Evolutionary conservation across 2,113 vertebrate species (phyloP).

Genomic region (Cyphomyrus discorhynchus): DNA sequence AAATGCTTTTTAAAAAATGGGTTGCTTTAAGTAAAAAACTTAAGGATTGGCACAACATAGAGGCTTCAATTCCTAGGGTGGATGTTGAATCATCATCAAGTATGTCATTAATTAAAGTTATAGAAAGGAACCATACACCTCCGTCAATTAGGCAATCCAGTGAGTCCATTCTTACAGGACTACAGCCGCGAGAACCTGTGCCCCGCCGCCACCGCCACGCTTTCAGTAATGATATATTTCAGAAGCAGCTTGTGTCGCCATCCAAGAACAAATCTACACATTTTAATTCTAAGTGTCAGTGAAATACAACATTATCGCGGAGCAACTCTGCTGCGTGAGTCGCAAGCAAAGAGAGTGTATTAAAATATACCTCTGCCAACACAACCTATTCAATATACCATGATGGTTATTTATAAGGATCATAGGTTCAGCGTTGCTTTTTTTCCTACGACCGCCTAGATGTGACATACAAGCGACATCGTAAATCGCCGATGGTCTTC

Average conservation of each 20-base stretch:
- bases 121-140: not conserved
- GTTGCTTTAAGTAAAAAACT: not conserved
- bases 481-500: not conserved
- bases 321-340: not conserved
- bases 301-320: not conserved
- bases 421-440: not conserved
- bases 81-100: not conserved
- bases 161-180: not conserved
- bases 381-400: not conserved
- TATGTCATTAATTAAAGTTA: not conserved
- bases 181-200: not conserved
- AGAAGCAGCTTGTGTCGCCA: not conserved
- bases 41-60: not conserved
- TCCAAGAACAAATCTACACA: slow-evolving; percentile 10
- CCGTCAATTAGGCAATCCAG: not conserved
- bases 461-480: not conserved
- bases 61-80: not conserved
- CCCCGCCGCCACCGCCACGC: not conserved
- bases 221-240: not conserved
- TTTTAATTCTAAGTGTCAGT: not conserved
- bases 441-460: not conserved
- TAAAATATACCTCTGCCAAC: not conserved
- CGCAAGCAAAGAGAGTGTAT: not conserved
- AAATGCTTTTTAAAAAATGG: not conserved
- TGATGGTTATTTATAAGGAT: not conserved